Evolutionary conservation across 2,888 invertebrate species (phyloP).

Genomic region (Oscheius onirici): DNA sequence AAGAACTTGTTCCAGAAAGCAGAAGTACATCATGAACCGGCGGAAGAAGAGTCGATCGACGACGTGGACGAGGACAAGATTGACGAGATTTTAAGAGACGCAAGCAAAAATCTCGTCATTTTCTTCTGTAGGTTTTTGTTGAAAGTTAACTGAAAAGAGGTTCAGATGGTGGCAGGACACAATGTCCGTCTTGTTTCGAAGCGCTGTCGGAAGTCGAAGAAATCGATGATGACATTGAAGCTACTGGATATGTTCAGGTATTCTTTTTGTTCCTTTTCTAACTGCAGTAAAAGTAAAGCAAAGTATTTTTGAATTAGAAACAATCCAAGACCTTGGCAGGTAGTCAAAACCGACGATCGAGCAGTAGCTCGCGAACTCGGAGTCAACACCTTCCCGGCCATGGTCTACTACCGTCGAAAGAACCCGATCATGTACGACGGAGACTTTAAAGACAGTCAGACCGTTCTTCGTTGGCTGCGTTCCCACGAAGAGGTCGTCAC

Average conservation of each 20-base stretch:
- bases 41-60: constrained; percentile 59
- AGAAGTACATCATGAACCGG: constrained; percentile 23
- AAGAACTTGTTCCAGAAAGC: constrained; percentile 12
- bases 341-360: constrained; percentile 70
- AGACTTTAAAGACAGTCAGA: constrained; percentile 70
- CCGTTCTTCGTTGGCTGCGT: constrained; percentile 69
- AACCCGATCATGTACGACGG: constrained; percentile 94
- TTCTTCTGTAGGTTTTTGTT: constrained; percentile 84
- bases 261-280: background rate
- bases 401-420: constrained; percentile 94
- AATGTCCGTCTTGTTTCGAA: constrained; percentile 84
- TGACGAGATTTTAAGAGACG: constrained; percentile 91
- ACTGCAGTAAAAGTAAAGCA: no score
- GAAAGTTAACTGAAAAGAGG: background rate
- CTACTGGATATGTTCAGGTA: constrained; percentile 71
- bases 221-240: constrained; percentile 87
- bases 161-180: constrained; percentile 77
- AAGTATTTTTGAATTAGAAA: no score
- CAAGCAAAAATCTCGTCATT: constrained; percentile 92
- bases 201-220: constrained; percentile 87
- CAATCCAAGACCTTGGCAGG: no score
- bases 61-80: constrained; percentile 96
- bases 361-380: constrained; percentile 90
- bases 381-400: constrained; percentile 92
- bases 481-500: constrained; percentile 69